Conservation (phyloP, 2,797 vertebrate genomes). For the Salmo trutta region DNA sequence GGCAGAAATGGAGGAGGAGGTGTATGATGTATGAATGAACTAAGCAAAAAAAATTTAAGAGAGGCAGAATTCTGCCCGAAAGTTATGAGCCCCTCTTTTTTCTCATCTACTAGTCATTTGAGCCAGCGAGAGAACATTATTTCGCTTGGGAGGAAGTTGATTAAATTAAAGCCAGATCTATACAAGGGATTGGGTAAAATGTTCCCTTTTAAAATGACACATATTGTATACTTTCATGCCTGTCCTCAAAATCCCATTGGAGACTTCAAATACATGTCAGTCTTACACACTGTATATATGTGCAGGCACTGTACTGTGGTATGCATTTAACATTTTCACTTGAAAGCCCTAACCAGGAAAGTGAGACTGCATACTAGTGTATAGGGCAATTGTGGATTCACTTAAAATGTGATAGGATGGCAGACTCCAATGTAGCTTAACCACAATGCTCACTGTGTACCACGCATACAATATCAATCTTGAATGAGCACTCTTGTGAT, state of each 20-base stretch:
- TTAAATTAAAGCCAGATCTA: constrained; percentile 41
- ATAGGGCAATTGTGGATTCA: too few species aligned
- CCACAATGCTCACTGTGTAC: constrained; percentile 2
- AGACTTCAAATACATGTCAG: background rate
- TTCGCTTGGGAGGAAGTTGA: constrained; percentile 33
- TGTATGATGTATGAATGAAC: constrained; percentile 32
- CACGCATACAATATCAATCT: constrained; percentile 30
- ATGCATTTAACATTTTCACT: constrained; percentile 2
- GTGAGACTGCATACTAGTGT: background rate
- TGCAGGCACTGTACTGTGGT: background rate
- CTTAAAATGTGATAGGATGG: constrained; percentile 20
- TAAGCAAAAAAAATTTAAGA: constrained; percentile 8
- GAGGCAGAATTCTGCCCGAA: constrained; percentile 48
- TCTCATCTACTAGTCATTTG: background rate
- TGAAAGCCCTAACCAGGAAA: constrained; percentile 17
- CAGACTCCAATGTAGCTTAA: background rate
- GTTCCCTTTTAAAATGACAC: constrained; percentile 3
- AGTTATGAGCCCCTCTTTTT: constrained; percentile 8
- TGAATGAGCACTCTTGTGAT: constrained; percentile 16
- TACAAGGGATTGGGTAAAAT: constrained; percentile 27
- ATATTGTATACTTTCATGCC: background rate
- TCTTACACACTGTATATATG: background rate
- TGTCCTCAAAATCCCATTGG: background rate
- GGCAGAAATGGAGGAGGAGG: constrained; percentile 43
- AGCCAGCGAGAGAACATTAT: constrained; percentile 31